Conservation (phyloP, 2,113 vertebrate genomes). For the Cyprinodon brontotheroides region DNA sequence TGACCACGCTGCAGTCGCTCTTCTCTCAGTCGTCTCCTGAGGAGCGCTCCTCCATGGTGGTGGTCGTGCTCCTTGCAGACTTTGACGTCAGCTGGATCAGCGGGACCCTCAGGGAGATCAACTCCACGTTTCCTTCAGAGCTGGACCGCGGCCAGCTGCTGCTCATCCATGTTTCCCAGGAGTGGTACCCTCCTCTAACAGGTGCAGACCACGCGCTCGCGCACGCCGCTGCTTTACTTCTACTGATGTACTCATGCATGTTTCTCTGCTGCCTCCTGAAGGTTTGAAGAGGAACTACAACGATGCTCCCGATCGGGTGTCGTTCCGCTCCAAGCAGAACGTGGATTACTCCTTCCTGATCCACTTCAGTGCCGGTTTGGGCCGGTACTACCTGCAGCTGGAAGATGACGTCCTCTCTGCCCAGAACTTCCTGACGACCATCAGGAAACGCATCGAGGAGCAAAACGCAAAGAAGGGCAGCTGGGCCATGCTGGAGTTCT, state of each 20-base stretch:
- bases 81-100: conserved; percentile 73
- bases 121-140: conserved; percentile 62
- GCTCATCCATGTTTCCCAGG: conserved; percentile 72
- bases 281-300: conserved; percentile 82
- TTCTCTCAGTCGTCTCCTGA: conserved; percentile 80
- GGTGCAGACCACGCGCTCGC: conserved; percentile 31
- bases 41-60: conserved; percentile 83
- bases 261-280: conserved; percentile 24
- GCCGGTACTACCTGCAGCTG: conserved; percentile 87
- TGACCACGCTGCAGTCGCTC: conserved; percentile 81
- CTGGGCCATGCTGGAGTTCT: conserved; percentile 90
- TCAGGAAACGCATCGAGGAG: conserved; percentile 72
- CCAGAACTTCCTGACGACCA: conserved; percentile 78
- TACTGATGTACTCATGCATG: background rate
- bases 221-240: background rate
- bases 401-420: conserved; percentile 81
- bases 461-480: conserved; percentile 44
- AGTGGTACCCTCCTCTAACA: conserved; percentile 72
- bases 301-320: conserved; percentile 76
- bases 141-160: conserved; percentile 79
- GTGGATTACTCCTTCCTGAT: conserved; percentile 85
- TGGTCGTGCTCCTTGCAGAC: conserved; percentile 86
- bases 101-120: conserved; percentile 45
- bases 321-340: conserved; percentile 88
- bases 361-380: conserved; percentile 80